Conservation (phyloP, 2,797 vertebrate genomes). For the Muscicapa comitata region DNA sequence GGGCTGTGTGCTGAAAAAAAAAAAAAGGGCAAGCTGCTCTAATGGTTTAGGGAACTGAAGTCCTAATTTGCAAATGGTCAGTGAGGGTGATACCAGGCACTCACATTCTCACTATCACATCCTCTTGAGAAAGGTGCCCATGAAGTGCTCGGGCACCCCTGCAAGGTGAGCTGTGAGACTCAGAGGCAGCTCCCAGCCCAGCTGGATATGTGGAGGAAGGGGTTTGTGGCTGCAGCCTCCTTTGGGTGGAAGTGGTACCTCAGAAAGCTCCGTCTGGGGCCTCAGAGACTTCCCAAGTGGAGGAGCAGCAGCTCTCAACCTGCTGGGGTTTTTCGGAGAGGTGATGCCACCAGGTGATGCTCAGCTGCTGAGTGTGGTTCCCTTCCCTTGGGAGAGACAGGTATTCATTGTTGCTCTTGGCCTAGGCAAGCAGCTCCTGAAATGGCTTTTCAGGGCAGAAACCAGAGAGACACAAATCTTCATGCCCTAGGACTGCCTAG, state of each 20-base stretch:
- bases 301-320: neutral
- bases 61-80: neutral
- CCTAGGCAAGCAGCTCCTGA: neutral
- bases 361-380: neutral
- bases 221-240: neutral
- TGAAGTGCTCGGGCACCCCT: neutral
- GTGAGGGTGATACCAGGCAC: neutral
- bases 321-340: neutral
- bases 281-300: neutral
- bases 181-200: neutral
- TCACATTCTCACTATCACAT: too few relatives aligned
- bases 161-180: accelerated
- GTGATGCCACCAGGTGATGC: neutral
- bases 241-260: neutral
- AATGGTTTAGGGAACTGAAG: neutral
- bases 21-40: neutral
- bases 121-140: neutral
- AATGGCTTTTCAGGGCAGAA: neutral
- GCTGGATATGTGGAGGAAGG: neutral
- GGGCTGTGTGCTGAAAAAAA: neutral
- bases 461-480: accelerated
- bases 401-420: neutral
- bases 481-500: neutral
- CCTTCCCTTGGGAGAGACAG: neutral
- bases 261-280: neutral